These are phyloP conservation scores for Archocentrus centrarchus DNA, from an alignment of 2,113 vertebrate species.

Conservation along the genomic window DNA sequence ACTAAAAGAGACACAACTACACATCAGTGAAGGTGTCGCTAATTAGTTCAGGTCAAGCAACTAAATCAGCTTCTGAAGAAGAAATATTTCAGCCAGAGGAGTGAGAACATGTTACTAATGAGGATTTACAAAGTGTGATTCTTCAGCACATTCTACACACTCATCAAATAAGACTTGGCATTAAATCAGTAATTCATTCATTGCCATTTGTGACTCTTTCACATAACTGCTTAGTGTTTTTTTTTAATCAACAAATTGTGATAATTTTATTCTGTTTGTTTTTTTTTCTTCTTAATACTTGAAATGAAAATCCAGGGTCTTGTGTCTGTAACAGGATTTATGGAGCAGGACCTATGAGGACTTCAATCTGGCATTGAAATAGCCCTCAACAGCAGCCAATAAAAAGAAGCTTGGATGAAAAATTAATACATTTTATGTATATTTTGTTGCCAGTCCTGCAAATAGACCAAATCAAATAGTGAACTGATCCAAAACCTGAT, in stretches of 20 bases:
- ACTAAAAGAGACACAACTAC: background rate
- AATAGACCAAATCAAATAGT: too few species aligned
- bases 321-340: background rate
- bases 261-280: background rate
- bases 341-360: too few species aligned
- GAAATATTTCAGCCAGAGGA: conserved; percentile 1
- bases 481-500: too few species aligned
- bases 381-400: background rate
- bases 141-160: background rate
- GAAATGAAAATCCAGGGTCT: background rate
- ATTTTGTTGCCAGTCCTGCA: too few species aligned
- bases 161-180: background rate
- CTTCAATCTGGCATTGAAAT: too few species aligned
- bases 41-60: background rate
- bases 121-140: background rate
- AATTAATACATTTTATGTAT: too few species aligned
- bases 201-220: background rate
- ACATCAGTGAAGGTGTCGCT: background rate
- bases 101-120: background rate
- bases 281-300: background rate
- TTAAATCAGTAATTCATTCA: background rate
- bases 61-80: conserved; percentile 12
- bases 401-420: background rate
- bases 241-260: background rate
- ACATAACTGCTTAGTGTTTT: background rate